Evolutionary conservation across 2,888 invertebrate genomes (phyloP), one percentile per base, ranked within the genome.

Genomic region (Macroteleia sp.): DNA sequence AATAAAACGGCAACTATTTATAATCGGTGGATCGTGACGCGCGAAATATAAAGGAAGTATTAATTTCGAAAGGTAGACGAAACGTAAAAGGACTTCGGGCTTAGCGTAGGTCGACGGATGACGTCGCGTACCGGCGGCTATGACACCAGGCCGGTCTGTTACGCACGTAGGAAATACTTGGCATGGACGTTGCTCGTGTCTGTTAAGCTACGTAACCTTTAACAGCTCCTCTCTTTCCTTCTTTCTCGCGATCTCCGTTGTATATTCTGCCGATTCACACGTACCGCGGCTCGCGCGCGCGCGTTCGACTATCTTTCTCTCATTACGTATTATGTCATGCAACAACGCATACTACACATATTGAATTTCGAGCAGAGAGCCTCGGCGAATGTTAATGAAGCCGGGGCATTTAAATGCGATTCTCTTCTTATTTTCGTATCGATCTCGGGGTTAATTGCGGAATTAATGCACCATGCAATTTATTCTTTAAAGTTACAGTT

Each of bases 81-180:
- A 52, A 59, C 52, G 52, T 30, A n/a, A 57, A 48, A 64, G 56
- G 57, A 64, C 64, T 50, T 41, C 41, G 14, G 59, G 56, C 52
- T 64, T 73, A 62, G 73, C 75, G 69, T 80, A 75, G 67, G 67
- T 76, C 75, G 73, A 34, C 34, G 50, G 32, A 42, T 85, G 83
- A 83, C 81, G 83, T 78, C 81, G 82, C 78, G 74, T 32, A 54
- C 70, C 9, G 73, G 79, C 70, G 86, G 62, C 85, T 85, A 82
- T 86, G 86, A 86, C 85, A 85, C 80, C 81, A 75, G 74, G 66
- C 79, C 80, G 81, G 73, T 79, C 67, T 80, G 73, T 80, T 81
- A 80, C 79, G 78, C 75, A 41, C 64, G 36, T 80, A 82, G 77
- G 73, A 81, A 85, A 81, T 71, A 73, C 74, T 77, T 75, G 71